Conservation (phyloP, 2,797 vertebrate species). For the Pangasius larnaudii region DNA sequence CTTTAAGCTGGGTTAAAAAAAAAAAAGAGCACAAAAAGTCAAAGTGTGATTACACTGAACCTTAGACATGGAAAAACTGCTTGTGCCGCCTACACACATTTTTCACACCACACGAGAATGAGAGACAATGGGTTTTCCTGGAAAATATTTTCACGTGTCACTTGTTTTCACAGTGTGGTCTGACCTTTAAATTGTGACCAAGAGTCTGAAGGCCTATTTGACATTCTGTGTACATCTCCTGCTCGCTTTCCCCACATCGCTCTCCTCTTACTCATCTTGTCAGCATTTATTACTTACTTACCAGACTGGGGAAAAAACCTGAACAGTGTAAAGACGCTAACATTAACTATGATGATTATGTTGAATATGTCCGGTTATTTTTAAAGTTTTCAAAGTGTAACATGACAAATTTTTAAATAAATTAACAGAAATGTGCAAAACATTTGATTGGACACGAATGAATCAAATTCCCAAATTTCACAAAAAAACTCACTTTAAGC, state of each 20-base stretch:
- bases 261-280: not conserved
- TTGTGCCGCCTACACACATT: conserved; percentile 1
- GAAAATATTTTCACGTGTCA: conserved; percentile 8
- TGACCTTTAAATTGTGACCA: conserved; percentile 30
- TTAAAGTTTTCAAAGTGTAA: not conserved
- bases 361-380: not conserved
- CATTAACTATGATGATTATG: not conserved
- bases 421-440: not conserved
- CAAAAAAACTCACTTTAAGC: not conserved
- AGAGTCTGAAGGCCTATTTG: not conserved
- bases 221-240: not conserved
- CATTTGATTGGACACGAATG: not conserved
- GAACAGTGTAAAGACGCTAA: not conserved
- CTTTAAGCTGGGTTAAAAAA: not conserved
- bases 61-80: not conserved
- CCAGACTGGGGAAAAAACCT: not conserved
- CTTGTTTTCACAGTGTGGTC: conserved; percentile 27
- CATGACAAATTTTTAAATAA: not conserved
- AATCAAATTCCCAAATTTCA: not conserved
- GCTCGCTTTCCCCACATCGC: not conserved
- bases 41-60: not conserved
- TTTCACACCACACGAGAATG: not conserved
- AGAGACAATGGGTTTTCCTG: not conserved
- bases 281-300: not conserved
- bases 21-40: not conserved